A percentile compares a stretch with the other conserved stretches of the same genome.
These are phyloP conservation scores for Archocentrus centrarchus DNA, from an alignment of 2,113 vertebrate species.

Conservation along the genomic window DNA sequence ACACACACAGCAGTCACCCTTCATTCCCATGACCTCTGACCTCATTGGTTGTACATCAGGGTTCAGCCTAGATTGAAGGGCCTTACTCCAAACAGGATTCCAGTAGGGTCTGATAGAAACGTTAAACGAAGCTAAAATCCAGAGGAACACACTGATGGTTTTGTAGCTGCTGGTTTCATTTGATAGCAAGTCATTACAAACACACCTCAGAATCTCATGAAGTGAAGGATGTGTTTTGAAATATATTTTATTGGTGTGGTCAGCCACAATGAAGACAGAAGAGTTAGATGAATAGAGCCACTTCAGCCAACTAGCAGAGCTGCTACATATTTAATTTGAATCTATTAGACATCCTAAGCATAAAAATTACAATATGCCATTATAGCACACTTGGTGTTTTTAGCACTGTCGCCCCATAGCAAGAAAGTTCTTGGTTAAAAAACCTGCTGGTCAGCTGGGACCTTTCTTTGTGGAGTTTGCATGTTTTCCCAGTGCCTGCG, in stretches of 20 bases:
- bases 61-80: conserved; percentile 10
- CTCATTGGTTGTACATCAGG: conserved; percentile 26
- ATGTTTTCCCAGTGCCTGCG: background rate
- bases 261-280: too few species aligned
- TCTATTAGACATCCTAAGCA: background rate
- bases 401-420: background rate
- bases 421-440: background rate
- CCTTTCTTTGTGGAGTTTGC: background rate
- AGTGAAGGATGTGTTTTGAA: too few species aligned
- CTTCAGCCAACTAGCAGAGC: too few species aligned
- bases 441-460: background rate
- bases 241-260: too few species aligned
- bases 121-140: conserved; percentile 7
- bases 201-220: background rate
- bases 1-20: conserved; percentile 28
- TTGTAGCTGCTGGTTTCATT: background rate
- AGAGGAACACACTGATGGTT: background rate
- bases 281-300: too few species aligned
- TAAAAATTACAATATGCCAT: background rate
- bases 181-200: background rate
- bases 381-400: background rate
- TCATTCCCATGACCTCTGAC: conserved; percentile 67
- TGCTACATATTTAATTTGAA: background rate
- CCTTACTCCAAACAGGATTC: background rate
- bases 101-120: background rate